Conservation (phyloP, 2,113 vertebrate genomes). For the Aix galericulata region DNA sequence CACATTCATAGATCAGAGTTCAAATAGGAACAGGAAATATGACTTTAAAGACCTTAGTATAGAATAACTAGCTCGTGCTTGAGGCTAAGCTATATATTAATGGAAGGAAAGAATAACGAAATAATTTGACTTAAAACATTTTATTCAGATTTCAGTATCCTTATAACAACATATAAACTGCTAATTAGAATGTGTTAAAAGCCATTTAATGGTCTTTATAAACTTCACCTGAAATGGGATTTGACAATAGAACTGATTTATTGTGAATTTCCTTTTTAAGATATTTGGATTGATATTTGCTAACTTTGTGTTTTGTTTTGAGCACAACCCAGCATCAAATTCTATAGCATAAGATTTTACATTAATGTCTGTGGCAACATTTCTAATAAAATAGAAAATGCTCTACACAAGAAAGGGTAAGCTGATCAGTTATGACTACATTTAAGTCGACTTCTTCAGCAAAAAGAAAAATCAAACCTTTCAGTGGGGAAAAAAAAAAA, state of each 20-base stretch:
- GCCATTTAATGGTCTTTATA: neutral
- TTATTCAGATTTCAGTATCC: neutral
- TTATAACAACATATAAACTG: neutral
- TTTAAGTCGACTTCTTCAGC: neutral
- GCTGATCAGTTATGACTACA: neutral
- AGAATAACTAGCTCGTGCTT: neutral
- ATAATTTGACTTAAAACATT: neutral
- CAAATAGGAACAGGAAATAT: neutral
- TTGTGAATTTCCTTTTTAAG: neutral
- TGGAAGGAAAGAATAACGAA: neutral
- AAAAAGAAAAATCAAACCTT: neutral
- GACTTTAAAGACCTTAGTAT: neutral
- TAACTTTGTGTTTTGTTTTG: neutral
- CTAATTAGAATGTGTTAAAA: neutral
- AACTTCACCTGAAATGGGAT: neutral
- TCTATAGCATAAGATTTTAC: accelerated
- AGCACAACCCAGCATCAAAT: neutral
- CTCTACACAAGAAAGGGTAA: neutral
- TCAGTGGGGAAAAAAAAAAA: neutral
- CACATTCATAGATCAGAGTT: neutral
- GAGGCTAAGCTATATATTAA: neutral
- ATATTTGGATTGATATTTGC: neutral
- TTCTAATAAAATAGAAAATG: neutral
- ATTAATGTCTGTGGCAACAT: neutral
- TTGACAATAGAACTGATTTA: neutral